A percentile compares a stretch with the other conserved stretches of the same genome.
Evolutionary conservation across 37 sponge, comb jelly and placozoan genomes (phyloP).

Genomic region (Agelas oroides): DNA sequence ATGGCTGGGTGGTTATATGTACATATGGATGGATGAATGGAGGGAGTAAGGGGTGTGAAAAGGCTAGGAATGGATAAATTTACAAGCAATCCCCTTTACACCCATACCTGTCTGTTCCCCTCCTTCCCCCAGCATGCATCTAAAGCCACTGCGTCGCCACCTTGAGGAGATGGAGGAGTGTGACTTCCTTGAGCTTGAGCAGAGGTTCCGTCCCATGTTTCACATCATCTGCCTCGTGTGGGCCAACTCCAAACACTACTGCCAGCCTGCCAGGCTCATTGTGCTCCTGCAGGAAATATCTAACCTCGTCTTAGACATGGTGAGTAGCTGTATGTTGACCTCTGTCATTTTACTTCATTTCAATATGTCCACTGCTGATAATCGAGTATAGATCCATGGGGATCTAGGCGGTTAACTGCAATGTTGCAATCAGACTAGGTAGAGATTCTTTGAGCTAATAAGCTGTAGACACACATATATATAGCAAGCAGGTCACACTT

Average conservation of each 20-base stretch:
- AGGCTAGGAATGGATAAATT: too few species aligned
- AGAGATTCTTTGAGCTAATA: too few species aligned
- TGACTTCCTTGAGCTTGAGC: constrained; percentile 74
- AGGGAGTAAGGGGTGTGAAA: too few species aligned
- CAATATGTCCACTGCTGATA: not conserved
- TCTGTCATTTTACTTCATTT: not conserved
- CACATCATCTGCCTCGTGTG: constrained; percentile 90
- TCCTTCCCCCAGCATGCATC: constrained; percentile 47
- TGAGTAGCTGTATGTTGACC: too few species aligned
- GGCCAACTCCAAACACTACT: constrained; percentile 91
- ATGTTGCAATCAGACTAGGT: too few species aligned
- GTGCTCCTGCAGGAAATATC: constrained; percentile 92
- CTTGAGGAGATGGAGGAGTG: constrained; percentile 90
- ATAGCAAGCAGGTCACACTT: too few species aligned
- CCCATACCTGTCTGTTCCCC: not conserved
- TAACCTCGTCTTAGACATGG: constrained; percentile 91
- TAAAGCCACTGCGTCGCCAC: constrained; percentile 81
- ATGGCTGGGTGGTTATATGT: too few species aligned
- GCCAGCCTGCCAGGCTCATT: constrained; percentile 89
- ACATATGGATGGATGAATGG: too few species aligned
- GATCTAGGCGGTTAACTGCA: too few species aligned
- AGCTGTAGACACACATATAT: not conserved
- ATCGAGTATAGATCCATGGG: not conserved
- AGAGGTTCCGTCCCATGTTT: constrained; percentile 72
- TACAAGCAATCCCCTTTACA: too few species aligned